These are phyloP conservation scores for Mastomys natalensis DNA, from an alignment of 2,113 vertebrate species.

Conservation along the genomic window DNA sequence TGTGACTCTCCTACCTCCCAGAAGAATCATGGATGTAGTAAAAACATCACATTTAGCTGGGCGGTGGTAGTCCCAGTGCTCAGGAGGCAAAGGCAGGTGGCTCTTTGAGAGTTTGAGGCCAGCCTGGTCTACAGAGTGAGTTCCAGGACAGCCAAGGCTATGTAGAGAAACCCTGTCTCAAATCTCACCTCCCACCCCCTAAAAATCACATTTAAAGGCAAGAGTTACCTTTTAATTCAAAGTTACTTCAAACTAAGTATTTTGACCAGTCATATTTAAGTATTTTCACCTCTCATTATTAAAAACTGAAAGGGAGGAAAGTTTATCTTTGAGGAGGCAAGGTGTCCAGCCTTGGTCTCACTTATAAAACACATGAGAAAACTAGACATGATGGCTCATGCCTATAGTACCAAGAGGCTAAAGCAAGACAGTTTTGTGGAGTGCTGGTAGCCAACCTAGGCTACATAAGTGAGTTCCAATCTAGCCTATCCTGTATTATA, in stretches of 20 bases:
- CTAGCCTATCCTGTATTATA: no score
- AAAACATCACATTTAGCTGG: neutral
- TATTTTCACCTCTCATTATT: conserved; percentile 1
- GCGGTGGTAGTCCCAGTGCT: neutral
- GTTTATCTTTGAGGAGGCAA: neutral
- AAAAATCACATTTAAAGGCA: neutral
- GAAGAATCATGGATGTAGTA: neutral
- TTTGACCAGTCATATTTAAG: neutral
- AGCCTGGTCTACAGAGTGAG: neutral
- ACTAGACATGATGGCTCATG: neutral
- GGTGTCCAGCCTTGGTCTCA: neutral
- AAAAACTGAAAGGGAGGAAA: neutral
- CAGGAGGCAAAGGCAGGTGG: neutral
- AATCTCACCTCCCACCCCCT: neutral
- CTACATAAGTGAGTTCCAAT: neutral
- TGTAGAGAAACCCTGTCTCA: neutral
- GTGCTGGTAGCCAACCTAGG: neutral
- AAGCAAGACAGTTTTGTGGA: neutral
- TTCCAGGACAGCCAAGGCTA: neutral
- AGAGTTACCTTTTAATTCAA: conserved; percentile 6
- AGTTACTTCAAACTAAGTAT: conserved; percentile 2
- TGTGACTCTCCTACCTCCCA: neutral
- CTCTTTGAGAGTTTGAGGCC: neutral
- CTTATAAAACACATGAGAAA: neutral
- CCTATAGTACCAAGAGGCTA: neutral